A percentile compares a stretch with the other conserved stretches of the same genome.
Conservation (phyloP, 2,797 vertebrate genomes). For the Sitta carolinensis region DNA sequence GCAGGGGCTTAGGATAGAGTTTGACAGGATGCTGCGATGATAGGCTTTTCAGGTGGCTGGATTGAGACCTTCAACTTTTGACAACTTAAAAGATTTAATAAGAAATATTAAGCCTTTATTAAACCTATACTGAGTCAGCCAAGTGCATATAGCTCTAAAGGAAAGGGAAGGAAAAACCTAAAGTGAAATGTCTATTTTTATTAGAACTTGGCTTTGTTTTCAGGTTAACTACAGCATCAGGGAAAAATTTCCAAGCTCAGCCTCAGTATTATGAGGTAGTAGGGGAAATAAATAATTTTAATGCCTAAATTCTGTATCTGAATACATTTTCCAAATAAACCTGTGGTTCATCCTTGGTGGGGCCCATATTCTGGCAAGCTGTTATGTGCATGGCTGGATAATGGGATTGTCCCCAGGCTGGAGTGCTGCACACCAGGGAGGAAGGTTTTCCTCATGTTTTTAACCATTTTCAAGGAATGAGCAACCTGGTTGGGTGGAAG, state of each 20-base stretch:
- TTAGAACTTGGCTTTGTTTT: background rate
- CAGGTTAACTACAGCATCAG: rapidly evolving
- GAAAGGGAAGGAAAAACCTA: background rate
- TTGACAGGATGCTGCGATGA: too few species aligned
- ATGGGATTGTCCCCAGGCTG: background rate
- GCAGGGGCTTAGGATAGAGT: background rate
- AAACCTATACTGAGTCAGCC: background rate
- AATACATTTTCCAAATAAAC: background rate
- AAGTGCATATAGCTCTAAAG: background rate
- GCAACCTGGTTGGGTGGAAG: background rate
- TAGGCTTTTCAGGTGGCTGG: background rate
- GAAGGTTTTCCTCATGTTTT: background rate
- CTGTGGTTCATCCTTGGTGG: background rate
- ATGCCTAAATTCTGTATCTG: background rate
- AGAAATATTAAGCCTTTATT: background rate
- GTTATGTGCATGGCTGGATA: background rate
- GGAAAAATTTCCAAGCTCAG: background rate
- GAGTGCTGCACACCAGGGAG: background rate
- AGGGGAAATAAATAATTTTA: background rate
- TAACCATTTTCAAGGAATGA: background rate
- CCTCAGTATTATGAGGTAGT: rapidly evolving
- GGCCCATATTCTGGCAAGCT: background rate
- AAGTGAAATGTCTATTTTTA: background rate
- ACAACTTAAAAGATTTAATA: background rate
- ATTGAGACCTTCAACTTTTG: background rate